phyloP scores from a whole-genome alignment of 2,113 vertebrate species.

The Gavialis gangeticus region DNA sequence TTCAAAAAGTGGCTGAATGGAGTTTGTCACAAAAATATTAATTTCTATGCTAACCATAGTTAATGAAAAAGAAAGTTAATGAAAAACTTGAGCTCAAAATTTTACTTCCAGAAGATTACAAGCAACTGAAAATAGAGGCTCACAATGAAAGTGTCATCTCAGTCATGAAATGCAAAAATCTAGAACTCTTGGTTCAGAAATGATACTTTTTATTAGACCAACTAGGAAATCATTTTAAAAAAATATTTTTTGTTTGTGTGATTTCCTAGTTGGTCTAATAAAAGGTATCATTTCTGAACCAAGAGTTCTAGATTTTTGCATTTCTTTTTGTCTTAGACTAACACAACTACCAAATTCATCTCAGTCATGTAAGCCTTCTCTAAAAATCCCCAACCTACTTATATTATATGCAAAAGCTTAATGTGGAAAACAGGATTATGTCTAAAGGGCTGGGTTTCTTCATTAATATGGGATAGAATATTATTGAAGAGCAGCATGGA shows the following conservation, averaged over 20 bases:
- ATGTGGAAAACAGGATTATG: background rate
- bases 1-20: background rate
- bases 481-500: constrained; percentile 16
- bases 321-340: too few relatives aligned
- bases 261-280: too few relatives aligned
- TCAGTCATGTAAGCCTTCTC: background rate
- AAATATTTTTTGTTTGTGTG: too few relatives aligned
- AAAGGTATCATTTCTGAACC: too few relatives aligned
- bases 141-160: background rate
- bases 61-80: background rate
- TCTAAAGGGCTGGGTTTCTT: constrained; percentile 10
- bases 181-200: too few relatives aligned
- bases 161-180: background rate
- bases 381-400: constrained; percentile 11
- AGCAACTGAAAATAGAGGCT: background rate
- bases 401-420: background rate
- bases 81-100: background rate
- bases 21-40: background rate
- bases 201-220: too few relatives aligned
- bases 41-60: constrained; percentile 1
- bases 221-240: too few relatives aligned
- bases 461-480: background rate
- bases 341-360: background rate
- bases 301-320: too few relatives aligned
- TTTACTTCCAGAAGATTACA: constrained; percentile 7